These are phyloP conservation scores for Paratrypauchen microcephalus DNA, from an alignment of 2,797 vertebrate species.

Conservation along the genomic window DNA sequence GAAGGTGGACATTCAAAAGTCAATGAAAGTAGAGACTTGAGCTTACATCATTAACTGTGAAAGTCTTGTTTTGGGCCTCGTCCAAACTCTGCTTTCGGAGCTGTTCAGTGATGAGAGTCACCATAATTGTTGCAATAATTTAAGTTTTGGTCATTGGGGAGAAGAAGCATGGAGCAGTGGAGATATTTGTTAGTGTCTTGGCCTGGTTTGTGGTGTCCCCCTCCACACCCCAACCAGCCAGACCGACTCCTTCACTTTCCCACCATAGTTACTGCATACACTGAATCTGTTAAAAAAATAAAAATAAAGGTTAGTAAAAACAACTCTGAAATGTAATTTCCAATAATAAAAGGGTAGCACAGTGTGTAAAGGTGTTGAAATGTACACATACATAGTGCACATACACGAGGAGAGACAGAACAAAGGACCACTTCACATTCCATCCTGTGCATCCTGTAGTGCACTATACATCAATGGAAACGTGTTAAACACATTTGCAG, in stretches of 20 bases:
- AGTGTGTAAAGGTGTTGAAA: background rate
- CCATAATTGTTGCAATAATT: constrained; percentile 77
- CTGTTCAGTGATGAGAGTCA: constrained; percentile 88
- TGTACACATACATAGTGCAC: constrained; percentile 4
- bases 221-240: constrained; percentile 71
- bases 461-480: background rate
- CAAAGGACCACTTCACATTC: constrained; percentile 66
- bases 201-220: constrained; percentile 66
- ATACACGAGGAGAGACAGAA: constrained; percentile 49
- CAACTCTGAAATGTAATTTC: constrained; percentile 6
- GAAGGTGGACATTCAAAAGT: background rate
- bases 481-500: background rate
- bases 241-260: constrained; percentile 55
- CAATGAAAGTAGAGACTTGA: background rate
- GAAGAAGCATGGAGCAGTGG: constrained; percentile 40
- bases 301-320: constrained; percentile 6
- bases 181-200: constrained; percentile 55
- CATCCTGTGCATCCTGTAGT: constrained; percentile 27
- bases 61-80: constrained; percentile 83
- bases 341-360: background rate
- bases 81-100: constrained; percentile 88
- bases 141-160: constrained; percentile 45
- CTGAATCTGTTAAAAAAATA: constrained; percentile 11
- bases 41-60: constrained; percentile 87
- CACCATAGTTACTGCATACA: constrained; percentile 55